Evolutionary conservation across 2,797 vertebrate genomes (phyloP).

Genomic region (Orestias chungarensis): DNA sequence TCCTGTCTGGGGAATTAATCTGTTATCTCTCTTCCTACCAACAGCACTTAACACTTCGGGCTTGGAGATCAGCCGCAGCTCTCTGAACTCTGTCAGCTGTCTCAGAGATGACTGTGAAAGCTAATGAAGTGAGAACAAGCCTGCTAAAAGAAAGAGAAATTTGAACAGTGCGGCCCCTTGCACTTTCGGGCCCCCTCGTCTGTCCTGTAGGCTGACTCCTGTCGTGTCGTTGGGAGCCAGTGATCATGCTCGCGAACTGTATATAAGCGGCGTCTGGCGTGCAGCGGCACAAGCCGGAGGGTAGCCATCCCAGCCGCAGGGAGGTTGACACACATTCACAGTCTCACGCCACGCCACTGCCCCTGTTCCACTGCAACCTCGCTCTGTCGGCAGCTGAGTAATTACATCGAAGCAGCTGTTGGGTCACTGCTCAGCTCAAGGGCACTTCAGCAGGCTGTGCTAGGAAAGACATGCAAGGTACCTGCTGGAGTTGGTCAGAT

Average conservation of each 20-base stretch:
- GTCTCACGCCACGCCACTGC: slow-evolving; percentile 44
- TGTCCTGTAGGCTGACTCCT: slow-evolving; percentile 23
- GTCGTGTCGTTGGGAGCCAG: slow-evolving; percentile 12
- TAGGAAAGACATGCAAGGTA: slow-evolving; percentile 47
- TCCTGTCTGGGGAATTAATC: slow-evolving; percentile 66
- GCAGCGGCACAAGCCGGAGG: slow-evolving; percentile 24
- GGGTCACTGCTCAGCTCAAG: slow-evolving; percentile 68
- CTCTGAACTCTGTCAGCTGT: slow-evolving; percentile 51
- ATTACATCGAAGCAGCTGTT: slow-evolving; percentile 54
- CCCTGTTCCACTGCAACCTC: slow-evolving; percentile 36
- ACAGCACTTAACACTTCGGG: slow-evolving; percentile 55
- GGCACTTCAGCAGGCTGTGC: slow-evolving; percentile 57
- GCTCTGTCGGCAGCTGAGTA: slow-evolving; percentile 43
- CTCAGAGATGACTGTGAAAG: slow-evolving; percentile 29
- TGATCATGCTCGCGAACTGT: background rate
- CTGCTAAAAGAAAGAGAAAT: slow-evolving; percentile 6
- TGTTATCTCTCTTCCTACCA: slow-evolving; percentile 55
- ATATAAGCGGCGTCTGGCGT: slow-evolving; percentile 3
- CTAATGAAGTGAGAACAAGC: slow-evolving; percentile 48
- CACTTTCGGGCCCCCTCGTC: slow-evolving; percentile 20
- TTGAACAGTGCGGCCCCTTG: slow-evolving; percentile 5
- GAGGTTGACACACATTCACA: slow-evolving; percentile 39
- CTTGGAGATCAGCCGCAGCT: slow-evolving; percentile 51
- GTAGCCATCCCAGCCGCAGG: slow-evolving; percentile 20
- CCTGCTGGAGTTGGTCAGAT: slow-evolving; percentile 40